A percentile compares a stretch with the other conserved stretches of the same genome.
Conservation (phyloP, 2,113 vertebrate species). For the Pygoscelis adeliae region DNA sequence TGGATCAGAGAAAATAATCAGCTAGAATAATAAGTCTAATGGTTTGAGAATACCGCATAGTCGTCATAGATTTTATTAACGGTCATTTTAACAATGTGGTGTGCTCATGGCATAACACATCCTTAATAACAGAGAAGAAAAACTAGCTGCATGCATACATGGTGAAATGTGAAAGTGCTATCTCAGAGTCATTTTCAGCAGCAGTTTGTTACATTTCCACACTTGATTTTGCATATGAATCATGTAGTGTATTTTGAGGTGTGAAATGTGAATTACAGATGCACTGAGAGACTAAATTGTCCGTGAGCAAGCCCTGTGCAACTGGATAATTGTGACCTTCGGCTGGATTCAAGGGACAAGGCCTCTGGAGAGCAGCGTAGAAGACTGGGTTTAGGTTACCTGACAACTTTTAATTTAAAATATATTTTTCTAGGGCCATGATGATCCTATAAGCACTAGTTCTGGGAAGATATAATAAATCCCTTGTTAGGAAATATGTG, state of each 20-base stretch:
- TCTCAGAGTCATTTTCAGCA: neutral
- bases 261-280: conserved; percentile 9
- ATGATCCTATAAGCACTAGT: neutral
- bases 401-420: neutral
- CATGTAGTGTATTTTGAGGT: neutral
- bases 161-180: neutral
- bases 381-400: neutral
- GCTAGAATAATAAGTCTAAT: neutral
- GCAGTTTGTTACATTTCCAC: neutral
- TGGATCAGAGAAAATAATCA: neutral
- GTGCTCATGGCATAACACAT: neutral
- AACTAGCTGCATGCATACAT: neutral
- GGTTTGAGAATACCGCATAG: neutral
- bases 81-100: neutral
- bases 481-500: neutral
- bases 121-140: neutral
- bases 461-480: neutral
- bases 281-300: neutral
- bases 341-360: neutral
- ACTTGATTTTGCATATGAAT: neutral
- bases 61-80: neutral
- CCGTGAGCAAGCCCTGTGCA: neutral
- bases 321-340: neutral
- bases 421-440: fast-evolving
- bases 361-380: neutral